A percentile compares a stretch with the other conserved stretches of the same genome.
Conservation (phyloP, 2,113 vertebrate genomes). For the Apteryx mantelli region DNA sequence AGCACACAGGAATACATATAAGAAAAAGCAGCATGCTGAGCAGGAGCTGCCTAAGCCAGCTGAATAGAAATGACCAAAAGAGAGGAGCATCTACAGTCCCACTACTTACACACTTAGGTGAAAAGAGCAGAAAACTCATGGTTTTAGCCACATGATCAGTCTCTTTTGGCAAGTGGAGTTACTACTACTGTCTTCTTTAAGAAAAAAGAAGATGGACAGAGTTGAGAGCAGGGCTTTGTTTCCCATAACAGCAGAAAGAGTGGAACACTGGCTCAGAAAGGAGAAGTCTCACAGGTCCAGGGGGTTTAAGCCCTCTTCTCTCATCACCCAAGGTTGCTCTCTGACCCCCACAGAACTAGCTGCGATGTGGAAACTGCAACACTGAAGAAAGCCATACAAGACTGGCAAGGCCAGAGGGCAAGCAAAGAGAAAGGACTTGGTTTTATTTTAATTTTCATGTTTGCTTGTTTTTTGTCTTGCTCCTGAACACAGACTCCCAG, state of each 20-base stretch:
- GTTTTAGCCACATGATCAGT: not conserved
- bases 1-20: not conserved
- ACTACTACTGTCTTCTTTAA: not conserved
- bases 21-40: not conserved
- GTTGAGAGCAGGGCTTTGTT: not conserved
- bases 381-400: not conserved
- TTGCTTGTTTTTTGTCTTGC: not conserved
- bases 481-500: not conserved
- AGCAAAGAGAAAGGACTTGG: not conserved
- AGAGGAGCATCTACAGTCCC: not conserved
- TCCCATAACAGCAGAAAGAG: not conserved
- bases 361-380: not conserved
- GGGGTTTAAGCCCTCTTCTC: not conserved
- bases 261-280: not conserved
- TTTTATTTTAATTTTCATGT: not conserved
- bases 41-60: not conserved
- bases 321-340: not conserved
- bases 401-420: not conserved
- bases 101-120: not conserved
- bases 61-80: not conserved
- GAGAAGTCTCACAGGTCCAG: not conserved
- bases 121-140: not conserved
- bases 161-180: not conserved
- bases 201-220: not conserved
- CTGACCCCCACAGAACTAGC: not conserved